These are phyloP conservation scores for Latrodectus hesperus DNA, from an alignment of 2,888 invertebrate genomes.

Conservation along the genomic window DNA sequence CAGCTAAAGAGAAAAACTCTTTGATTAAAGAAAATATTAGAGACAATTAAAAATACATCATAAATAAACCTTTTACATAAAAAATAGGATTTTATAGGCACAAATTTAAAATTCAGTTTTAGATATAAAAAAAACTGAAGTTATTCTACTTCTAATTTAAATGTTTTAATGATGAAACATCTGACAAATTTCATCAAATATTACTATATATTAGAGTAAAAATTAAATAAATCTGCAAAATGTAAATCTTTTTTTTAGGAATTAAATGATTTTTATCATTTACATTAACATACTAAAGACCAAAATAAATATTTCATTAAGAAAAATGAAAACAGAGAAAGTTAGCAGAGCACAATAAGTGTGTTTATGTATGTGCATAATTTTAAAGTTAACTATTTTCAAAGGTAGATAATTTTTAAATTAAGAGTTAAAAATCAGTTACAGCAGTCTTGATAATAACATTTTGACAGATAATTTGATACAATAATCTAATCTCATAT, in stretches of 20 bases:
- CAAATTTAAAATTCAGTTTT: background rate
- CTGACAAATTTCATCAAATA: background rate
- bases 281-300: too few relatives aligned
- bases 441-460: too few relatives aligned
- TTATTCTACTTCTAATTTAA: background rate
- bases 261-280: too few relatives aligned
- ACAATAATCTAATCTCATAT: too few relatives aligned
- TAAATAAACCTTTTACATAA: too few relatives aligned
- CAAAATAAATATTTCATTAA: too few relatives aligned
- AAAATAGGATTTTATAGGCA: too few relatives aligned
- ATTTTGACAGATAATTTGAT: too few relatives aligned
- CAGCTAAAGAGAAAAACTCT: conserved; percentile 76
- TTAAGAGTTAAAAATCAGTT: background rate
- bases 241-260: too few relatives aligned
- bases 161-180: background rate
- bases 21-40: conserved; percentile 29
- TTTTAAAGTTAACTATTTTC: background rate
- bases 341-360: background rate
- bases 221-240: too few relatives aligned
- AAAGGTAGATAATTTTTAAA: background rate
- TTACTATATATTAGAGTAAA: background rate
- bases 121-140: background rate
- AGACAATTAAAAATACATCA: background rate
- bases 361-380: background rate
- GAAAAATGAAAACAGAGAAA: too few relatives aligned